Evolutionary conservation across 1,140 invertebrate species (phyloP).

Genomic region (Andricus grossulariae): DNA sequence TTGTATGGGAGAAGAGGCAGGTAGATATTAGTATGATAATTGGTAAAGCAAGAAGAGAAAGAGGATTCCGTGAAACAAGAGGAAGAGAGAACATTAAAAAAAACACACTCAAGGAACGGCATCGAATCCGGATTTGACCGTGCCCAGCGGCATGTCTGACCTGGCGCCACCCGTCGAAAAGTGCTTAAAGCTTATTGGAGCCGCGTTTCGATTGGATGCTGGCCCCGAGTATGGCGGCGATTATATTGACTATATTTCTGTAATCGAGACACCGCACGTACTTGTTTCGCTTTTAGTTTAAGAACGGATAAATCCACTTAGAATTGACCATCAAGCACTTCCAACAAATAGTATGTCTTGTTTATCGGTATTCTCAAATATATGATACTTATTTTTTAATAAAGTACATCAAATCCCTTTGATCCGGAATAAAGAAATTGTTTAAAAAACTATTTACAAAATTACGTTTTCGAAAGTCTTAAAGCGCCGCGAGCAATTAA

Average conservation of each 20-base stretch:
- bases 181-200: conserved; percentile 23
- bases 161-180: conserved; percentile 27
- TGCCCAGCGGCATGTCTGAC: conserved; percentile 30
- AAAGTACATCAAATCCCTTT: no score
- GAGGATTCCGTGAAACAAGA: not conserved
- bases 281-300: not conserved
- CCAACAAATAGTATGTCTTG: no score
- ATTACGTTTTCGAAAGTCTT: not conserved
- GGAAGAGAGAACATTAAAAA: not conserved
- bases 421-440: no score
- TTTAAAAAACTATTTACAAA: no score
- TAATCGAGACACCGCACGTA: not conserved
- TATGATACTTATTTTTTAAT: no score
- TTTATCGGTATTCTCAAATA: no score
- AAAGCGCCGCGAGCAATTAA: not conserved
- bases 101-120: conserved; percentile 6
- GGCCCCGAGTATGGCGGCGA: conserved; percentile 12
- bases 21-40: conserved; percentile 18
- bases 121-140: conserved; percentile 29
- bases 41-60: conserved; percentile 4
- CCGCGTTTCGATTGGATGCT: conserved; percentile 16
- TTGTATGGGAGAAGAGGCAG: not conserved
- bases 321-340: no score
- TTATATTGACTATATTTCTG: conserved; percentile 11
- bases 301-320: no score